Conservation (phyloP, 1,140 invertebrate genomes). For the Streblospio benedicti region DNA sequence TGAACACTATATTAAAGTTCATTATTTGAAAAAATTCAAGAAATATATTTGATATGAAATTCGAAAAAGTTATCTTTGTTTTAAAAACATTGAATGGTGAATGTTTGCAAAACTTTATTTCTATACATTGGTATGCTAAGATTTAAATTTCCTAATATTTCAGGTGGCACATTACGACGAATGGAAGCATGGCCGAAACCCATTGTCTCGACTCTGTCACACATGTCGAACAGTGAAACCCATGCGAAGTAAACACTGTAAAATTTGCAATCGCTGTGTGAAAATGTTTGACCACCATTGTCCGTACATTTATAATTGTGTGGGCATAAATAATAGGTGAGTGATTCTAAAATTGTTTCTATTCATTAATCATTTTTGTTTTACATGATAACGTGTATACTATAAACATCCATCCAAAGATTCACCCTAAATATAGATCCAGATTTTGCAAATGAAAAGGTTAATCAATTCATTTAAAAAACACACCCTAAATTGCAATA, state of each 20-base stretch:
- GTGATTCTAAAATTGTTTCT: neutral
- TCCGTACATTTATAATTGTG: constrained; percentile 89
- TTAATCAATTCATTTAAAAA: no score
- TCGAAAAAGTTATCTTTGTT: no score
- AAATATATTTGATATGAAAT: no score
- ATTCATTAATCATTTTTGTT: neutral
- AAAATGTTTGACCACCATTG: constrained; percentile 90
- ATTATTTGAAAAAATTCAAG: neutral
- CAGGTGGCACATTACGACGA: constrained; percentile 79
- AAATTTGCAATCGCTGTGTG: constrained; percentile 83
- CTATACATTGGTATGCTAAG: no score
- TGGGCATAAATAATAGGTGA: constrained; percentile 50
- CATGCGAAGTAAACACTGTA: constrained; percentile 79
- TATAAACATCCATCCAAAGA: no score
- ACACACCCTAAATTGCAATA: no score
- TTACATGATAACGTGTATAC: neutral
- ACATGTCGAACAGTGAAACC: constrained; percentile 77
- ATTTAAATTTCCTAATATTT: no score
- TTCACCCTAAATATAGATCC: no score
- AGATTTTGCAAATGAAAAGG: no score
- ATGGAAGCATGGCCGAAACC: constrained; percentile 75
- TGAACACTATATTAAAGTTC: constrained; percentile 13
- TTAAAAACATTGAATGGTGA: no score
- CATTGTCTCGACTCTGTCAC: constrained; percentile 76
- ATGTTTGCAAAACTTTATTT: no score